Base-by-base conservation (phyloP, 2,888 invertebrate species). In the Liopterus haemorrhoidalis region DNA sequence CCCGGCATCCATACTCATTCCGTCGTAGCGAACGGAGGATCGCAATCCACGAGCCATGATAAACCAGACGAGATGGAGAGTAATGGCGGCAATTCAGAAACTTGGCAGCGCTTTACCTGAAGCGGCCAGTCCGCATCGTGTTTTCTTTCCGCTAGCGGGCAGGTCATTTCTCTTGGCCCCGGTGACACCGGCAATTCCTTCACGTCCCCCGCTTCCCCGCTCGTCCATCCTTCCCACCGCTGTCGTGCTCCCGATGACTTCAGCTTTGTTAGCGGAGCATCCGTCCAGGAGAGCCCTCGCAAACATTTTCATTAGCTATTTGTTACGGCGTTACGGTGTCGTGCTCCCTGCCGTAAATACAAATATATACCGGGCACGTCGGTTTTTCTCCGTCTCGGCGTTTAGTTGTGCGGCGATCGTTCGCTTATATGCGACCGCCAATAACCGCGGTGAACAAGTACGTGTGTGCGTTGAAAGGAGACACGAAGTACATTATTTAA, bases 281-380 rank as follows among this genome's bases (percentile, higher is more conserved):
- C 33, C 19, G 35, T 45, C 45, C 32, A 31, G 19, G 38, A 36
- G 28, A 27, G 35, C 54, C 52, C 59, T 61, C 59, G 57, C 60
- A 60, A 63, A 64, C 64, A 63, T 65, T 65, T 65, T 64, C 65
- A 65, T 65, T 65, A 64, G 63, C 62, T 61, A 65, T 65, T 65
- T 65, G 64, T 65, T 64, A 64, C 58, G 57, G 60, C 57, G 58
- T 60, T 61, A 38, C 41, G 39, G 27, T 42, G 33, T 27, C 38
- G 38, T 42, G 41, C 28, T 14, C 47, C 41, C 36, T 37, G 39
- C 45, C 45, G 45, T 45, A 45, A 45, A 45, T 39, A 45, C 45
- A 45, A 45, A 45, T 45, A 45, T 33, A 45, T 20, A 24, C 30
- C 18, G 33, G 9, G 9, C 15, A 18, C 33, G 36, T 4, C 24